Percentiles rank a stretch among this genome's conserved stretches.
Evolutionary conservation across 2,888 invertebrate genomes (phyloP).

Genomic region (Halictus ligatus): DNA sequence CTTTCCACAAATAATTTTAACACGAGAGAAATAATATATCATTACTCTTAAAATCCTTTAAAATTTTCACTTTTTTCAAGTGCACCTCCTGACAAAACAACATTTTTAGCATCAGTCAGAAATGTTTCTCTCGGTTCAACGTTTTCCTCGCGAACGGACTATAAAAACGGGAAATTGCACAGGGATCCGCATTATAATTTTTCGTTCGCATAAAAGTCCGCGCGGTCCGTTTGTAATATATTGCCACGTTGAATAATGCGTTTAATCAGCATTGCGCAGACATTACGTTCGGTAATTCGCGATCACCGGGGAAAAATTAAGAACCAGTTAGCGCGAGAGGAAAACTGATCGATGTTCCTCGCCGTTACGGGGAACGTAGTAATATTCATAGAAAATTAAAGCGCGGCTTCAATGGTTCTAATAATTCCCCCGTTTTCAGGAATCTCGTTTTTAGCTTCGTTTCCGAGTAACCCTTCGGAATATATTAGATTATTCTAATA

Average conservation of each 20-base stretch:
- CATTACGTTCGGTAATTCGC: background rate
- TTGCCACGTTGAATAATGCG: background rate
- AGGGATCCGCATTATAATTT: background rate
- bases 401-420: background rate
- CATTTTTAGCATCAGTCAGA: background rate
- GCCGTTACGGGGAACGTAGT: too few relatives aligned
- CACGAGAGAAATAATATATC: too few relatives aligned
- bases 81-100: background rate
- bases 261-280: background rate
- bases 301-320: background rate
- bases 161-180: background rate
- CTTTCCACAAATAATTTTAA: too few relatives aligned
- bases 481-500: background rate
- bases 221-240: background rate
- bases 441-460: constrained; percentile 14
- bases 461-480: constrained; percentile 4
- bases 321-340: background rate
- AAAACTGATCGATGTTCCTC: background rate
- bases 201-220: background rate
- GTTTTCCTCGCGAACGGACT: background rate
- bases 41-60: too few relatives aligned
- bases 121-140: background rate
- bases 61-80: too few relatives aligned
- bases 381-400: constrained; percentile 8
- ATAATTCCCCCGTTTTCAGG: constrained; percentile 16